Conservation (phyloP, 2,797 vertebrate species). For the Halcyon chelicuti region DNA sequence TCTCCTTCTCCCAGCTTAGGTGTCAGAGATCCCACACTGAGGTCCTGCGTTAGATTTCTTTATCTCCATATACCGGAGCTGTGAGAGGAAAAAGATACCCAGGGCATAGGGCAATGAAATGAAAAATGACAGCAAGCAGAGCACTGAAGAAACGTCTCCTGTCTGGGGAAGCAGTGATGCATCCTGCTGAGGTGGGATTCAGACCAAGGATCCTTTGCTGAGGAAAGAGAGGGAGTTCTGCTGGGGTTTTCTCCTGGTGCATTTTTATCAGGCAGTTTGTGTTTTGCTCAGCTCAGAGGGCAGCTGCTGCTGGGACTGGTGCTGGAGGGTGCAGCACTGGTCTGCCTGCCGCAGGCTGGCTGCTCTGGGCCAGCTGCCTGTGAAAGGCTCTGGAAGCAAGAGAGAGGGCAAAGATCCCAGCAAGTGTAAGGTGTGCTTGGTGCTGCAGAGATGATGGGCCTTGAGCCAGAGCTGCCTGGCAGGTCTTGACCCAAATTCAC, state of each 20-base stretch:
- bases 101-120: background rate
- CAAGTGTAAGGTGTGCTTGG: background rate
- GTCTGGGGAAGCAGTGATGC: background rate
- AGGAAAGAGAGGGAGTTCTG: background rate
- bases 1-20: background rate
- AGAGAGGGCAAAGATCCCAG: background rate
- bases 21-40: background rate
- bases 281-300: background rate
- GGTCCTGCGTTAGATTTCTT: background rate
- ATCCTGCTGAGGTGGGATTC: background rate
- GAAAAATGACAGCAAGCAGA: background rate
- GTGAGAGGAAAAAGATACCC: background rate
- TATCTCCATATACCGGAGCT: background rate
- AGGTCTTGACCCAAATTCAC: background rate
- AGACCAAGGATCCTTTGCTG: background rate
- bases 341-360: background rate
- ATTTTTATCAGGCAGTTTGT: background rate
- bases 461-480: background rate
- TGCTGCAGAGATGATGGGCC: background rate
- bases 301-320: background rate
- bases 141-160: background rate
- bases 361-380: background rate
- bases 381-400: background rate
- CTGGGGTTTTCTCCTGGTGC: background rate
- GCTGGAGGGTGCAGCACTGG: background rate